phyloP scores from a whole-genome alignment of 2,113 vertebrate species.

The Coracopsis vasa region DNA sequence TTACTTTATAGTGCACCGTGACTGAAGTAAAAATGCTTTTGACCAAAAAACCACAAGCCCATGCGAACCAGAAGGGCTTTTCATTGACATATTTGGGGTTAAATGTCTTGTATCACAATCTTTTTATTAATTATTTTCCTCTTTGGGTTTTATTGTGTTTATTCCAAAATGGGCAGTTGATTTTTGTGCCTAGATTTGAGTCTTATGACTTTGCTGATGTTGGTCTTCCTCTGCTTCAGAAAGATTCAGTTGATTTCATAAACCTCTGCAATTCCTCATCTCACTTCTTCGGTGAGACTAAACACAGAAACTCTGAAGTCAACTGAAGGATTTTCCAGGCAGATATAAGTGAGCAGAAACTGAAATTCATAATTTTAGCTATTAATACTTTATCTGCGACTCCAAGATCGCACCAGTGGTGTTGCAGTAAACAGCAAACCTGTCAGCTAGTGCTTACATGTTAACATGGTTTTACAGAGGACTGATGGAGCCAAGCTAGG shows the following conservation, averaged over 20 bases:
- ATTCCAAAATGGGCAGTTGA: not conserved
- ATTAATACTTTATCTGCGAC: not conserved
- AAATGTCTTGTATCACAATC: not conserved
- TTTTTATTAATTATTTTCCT: not conserved
- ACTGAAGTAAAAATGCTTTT: not conserved
- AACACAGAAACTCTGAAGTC: not conserved
- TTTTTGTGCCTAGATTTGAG: not conserved
- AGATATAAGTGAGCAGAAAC: not conserved
- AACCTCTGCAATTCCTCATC: not conserved
- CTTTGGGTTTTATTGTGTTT: not conserved
- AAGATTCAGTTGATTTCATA: not conserved
- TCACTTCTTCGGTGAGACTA: not conserved
- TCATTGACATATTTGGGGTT: not conserved
- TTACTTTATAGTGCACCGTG: not conserved
- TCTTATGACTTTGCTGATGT: not conserved
- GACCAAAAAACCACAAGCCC: not conserved
- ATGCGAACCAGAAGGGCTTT: not conserved
- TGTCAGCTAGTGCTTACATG: not conserved
- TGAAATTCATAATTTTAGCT: not conserved
- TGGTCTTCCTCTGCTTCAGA: not conserved
- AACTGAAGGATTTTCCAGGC: not conserved
- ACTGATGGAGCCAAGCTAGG: not conserved
- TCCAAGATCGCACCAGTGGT: not conserved
- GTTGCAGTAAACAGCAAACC: not conserved
- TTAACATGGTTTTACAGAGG: not conserved